Conservation (phyloP, 2,888 invertebrate species). For the Allolobophora icterica region DNA sequence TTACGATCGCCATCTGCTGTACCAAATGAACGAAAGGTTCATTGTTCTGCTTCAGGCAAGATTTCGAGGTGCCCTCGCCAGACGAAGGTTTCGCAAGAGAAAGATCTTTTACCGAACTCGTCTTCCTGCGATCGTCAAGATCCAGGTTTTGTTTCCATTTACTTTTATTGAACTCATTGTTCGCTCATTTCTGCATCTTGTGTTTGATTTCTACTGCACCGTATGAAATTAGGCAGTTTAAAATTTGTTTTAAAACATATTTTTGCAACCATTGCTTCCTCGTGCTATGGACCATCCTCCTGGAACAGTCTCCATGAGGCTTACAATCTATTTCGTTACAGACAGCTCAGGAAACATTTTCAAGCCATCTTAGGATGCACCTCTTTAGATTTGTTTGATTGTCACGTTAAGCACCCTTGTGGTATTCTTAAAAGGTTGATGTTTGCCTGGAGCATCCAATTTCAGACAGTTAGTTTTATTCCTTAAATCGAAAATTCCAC, state of each 20-base stretch:
- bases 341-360: no score
- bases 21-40: slow-evolving; percentile 58
- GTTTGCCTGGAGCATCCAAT: no score
- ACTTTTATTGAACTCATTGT: background rate
- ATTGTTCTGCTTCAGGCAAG: slow-evolving; percentile 72
- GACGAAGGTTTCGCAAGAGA: slow-evolving; percentile 53
- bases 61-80: slow-evolving; percentile 71
- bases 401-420: no score
- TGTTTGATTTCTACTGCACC: background rate
- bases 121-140: slow-evolving; percentile 57
- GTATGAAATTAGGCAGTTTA: background rate
- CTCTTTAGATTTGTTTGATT: no score
- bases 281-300: no score
- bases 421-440: no score
- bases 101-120: slow-evolving; percentile 56
- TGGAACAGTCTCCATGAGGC: no score
- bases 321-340: no score
- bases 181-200: background rate
- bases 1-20: slow-evolving; percentile 59
- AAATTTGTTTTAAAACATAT: background rate
- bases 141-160: slow-evolving; percentile 59
- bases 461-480: no score
- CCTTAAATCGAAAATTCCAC: no score
- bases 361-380: no score
- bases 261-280: no score